Conservation (phyloP, 2,888 invertebrate genomes). For the Melipona bicolor region DNA sequence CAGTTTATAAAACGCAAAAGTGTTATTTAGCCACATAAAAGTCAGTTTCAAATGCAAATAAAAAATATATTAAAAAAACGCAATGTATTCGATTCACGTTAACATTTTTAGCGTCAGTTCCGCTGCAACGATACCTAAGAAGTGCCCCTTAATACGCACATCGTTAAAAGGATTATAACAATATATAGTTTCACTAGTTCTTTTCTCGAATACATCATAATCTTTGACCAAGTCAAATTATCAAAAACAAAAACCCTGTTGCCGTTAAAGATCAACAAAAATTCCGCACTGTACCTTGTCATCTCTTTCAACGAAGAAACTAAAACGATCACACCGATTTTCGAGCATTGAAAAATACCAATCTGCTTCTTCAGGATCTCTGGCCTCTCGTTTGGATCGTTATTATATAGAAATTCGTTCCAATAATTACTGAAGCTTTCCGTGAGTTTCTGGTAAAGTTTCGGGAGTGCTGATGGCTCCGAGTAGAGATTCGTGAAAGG, state of each 20-base stretch:
- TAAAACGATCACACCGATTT: conserved; percentile 87
- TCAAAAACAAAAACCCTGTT: background rate
- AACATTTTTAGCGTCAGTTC: background rate
- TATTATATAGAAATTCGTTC: conserved; percentile 92
- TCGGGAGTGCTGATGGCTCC: conserved; percentile 86
- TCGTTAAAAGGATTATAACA: background rate
- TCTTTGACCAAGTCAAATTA: background rate
- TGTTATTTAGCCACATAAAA: background rate
- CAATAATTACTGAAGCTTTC: conserved; percentile 90
- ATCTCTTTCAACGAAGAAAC: conserved; percentile 88
- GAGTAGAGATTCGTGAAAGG: conserved; percentile 80
- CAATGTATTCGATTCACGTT: background rate
- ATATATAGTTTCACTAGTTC: background rate
- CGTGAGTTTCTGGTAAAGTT: conserved; percentile 88
- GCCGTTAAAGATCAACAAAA: background rate
- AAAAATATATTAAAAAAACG: background rate
- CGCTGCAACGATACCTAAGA: background rate
- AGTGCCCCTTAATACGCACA: background rate
- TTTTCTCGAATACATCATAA: background rate
- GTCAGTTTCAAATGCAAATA: background rate
- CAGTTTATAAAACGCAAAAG: background rate
- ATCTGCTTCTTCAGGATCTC: conserved; percentile 87
- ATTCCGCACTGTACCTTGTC: conserved; percentile 81
- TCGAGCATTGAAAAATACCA: conserved; percentile 87
- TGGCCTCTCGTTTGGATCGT: conserved; percentile 91